Conservation (phyloP, 2,888 invertebrate species). For the Aleiodes leptofemur region DNA sequence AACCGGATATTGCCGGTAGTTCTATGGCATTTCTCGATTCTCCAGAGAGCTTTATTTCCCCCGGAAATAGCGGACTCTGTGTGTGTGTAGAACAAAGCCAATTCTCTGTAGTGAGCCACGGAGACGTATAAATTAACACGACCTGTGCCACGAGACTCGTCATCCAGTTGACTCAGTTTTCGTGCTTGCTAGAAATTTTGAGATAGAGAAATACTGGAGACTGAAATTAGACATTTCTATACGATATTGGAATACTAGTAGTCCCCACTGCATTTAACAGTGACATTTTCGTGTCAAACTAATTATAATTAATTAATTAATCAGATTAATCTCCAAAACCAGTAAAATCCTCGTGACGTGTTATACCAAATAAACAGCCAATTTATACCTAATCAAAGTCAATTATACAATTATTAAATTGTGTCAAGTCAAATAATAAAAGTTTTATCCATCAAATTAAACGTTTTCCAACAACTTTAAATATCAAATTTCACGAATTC, state of each 20-base stretch:
- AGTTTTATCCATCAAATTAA: too few relatives aligned
- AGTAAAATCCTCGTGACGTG: too few relatives aligned
- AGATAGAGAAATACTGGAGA: background rate
- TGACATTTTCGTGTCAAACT: conserved; percentile 18
- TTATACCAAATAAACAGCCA: too few relatives aligned
- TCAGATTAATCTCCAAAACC: background rate
- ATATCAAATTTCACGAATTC: too few relatives aligned
- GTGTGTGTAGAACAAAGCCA: conserved; percentile 17
- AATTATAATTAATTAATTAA: conserved; percentile 1
- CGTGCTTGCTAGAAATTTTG: conserved; percentile 14
- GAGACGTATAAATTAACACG: conserved; percentile 23
- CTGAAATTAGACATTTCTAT: conserved; percentile 6
- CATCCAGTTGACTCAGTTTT: conserved; percentile 16
- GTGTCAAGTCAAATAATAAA: too few relatives aligned
- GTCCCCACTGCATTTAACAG: background rate
- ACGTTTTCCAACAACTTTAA: too few relatives aligned
- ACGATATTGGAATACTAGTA: conserved; percentile 5
- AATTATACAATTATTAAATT: too few relatives aligned
- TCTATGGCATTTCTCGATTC: conserved; percentile 8
- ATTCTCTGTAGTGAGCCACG: conserved; percentile 1
- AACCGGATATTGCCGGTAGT: conserved; percentile 4
- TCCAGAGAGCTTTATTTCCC: conserved; percentile 3
- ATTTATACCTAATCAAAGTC: too few relatives aligned
- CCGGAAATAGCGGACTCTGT: conserved; percentile 1
- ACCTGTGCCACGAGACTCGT: conserved; percentile 18